These are phyloP conservation scores for Chrysochloris asiatica DNA, from an alignment of 2,113 vertebrate species.

Conservation along the genomic window DNA sequence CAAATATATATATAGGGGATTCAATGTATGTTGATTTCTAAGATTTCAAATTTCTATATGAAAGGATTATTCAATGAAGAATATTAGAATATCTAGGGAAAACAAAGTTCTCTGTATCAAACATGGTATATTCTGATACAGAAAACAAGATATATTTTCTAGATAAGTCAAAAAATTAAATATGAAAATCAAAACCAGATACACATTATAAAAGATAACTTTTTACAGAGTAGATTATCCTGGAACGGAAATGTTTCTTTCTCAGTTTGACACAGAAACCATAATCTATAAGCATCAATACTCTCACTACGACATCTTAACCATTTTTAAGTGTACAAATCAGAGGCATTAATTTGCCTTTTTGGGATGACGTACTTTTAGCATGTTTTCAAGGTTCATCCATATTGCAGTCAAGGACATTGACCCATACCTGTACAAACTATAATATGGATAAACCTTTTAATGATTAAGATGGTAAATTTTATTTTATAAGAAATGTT, in stretches of 20 bases:
- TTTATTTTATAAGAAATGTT: too few relatives aligned
- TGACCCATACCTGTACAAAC: not conserved
- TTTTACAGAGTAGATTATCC: not conserved
- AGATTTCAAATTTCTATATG: not conserved
- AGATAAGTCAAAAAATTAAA: not conserved
- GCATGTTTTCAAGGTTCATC: too few relatives aligned
- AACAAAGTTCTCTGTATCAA: not conserved
- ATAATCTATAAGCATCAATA: not conserved
- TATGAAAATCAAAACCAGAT: not conserved
- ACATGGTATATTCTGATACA: too few relatives aligned
- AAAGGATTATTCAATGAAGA: not conserved
- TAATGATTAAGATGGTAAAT: too few relatives aligned
- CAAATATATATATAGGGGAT: too few relatives aligned
- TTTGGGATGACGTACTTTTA: too few relatives aligned
- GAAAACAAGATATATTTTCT: conserved; percentile 15
- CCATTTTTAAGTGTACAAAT: too few relatives aligned
- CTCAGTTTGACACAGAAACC: not conserved
- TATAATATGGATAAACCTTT: too few relatives aligned
- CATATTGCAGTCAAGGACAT: too few relatives aligned
- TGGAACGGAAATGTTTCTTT: not conserved
- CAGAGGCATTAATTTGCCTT: too few relatives aligned
- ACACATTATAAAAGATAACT: not conserved
- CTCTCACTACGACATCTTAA: too few relatives aligned
- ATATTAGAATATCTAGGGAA: not conserved
- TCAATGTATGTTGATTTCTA: not conserved